Conservation (phyloP, 2,888 invertebrate species). For the Coelopa pilipes region DNA sequence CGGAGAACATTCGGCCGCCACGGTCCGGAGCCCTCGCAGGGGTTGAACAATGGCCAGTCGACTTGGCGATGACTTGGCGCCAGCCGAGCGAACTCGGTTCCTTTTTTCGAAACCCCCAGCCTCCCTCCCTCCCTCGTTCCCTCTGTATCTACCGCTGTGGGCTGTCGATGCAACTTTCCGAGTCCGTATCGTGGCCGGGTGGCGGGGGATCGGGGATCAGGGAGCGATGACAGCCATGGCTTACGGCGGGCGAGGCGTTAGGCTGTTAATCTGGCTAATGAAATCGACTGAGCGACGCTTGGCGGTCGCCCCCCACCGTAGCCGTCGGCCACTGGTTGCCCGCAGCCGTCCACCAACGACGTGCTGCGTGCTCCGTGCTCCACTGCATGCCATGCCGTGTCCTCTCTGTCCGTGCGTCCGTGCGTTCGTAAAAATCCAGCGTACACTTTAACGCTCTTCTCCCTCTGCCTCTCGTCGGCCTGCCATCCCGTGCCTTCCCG, state of each 20-base stretch:
- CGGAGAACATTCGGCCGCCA: not conserved
- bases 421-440: not conserved
- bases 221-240: not conserved
- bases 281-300: constrained; percentile 1
- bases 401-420: not conserved
- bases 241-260: constrained; percentile 4
- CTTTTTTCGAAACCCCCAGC: too few species aligned
- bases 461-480: too few species aligned
- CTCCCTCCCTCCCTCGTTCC: too few species aligned
- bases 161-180: too few species aligned
- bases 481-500: too few species aligned
- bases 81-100: not conserved
- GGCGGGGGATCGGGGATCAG: not conserved
- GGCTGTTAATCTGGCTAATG: constrained; percentile 11
- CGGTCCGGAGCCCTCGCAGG: not conserved
- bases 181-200: too few species aligned
- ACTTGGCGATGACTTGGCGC: constrained; percentile 3
- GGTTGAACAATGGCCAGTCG: constrained; percentile 4
- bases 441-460: too few species aligned
- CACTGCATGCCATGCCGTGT: too few species aligned
- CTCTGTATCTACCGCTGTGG: too few species aligned
- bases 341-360: too few species aligned
- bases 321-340: not conserved
- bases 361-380: too few species aligned
- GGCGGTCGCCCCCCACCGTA: not conserved